phyloP scores from a whole-genome alignment of 2,113 vertebrate species.

The Aramus guarauna region DNA sequence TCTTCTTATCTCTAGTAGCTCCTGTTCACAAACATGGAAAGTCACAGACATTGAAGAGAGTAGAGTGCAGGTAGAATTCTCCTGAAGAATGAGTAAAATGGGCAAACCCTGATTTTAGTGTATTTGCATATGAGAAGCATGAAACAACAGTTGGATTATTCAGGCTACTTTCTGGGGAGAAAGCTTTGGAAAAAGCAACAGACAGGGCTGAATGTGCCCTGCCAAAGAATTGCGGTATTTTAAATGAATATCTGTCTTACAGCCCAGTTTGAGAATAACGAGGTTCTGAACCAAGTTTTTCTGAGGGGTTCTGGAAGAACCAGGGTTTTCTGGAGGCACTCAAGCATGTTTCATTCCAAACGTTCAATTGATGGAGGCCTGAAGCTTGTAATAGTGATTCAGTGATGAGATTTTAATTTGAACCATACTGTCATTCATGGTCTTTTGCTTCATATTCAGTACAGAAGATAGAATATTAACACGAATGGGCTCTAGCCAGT shows the following conservation, averaged over 20 bases:
- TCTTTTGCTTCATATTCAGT: not conserved
- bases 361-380: rapidly evolving
- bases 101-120: not conserved
- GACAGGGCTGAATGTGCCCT: not conserved
- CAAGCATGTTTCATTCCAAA: not conserved
- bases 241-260: not conserved
- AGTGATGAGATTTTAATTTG: not conserved
- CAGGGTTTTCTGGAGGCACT: not conserved
- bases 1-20: not conserved
- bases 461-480: not conserved
- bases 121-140: not conserved
- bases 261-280: not conserved
- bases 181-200: not conserved
- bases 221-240: not conserved
- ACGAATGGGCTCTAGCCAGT: not conserved
- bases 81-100: not conserved
- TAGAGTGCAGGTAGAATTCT: not conserved
- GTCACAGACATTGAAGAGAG: not conserved
- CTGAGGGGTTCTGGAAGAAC: not conserved
- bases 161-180: not conserved
- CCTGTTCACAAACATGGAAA: not conserved
- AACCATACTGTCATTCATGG: not conserved
- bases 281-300: not conserved
- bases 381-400: not conserved
- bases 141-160: not conserved